Percentiles rank a stretch among this genome's conserved stretches.
Conservation (phyloP, 2,113 vertebrate species). For the Epinephelus cyanopodus region DNA sequence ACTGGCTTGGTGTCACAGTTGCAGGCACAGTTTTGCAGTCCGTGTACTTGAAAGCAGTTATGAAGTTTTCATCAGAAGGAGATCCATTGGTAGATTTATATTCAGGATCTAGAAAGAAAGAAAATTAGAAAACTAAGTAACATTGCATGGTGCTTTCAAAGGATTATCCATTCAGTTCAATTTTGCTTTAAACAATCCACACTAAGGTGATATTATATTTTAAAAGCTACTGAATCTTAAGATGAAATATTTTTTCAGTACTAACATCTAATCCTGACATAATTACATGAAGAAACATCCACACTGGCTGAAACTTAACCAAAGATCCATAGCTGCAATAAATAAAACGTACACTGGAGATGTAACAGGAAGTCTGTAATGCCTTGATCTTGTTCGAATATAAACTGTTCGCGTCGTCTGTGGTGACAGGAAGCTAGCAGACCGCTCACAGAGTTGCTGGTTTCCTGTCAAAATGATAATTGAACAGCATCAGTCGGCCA, state of each 20-base stretch:
- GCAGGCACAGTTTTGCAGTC: slow-evolving; percentile 1
- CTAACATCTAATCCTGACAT: not conserved
- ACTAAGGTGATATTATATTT: not conserved
- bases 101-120: slow-evolving; percentile 32
- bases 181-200: not conserved
- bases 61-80: not conserved
- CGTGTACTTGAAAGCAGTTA: slow-evolving; percentile 18
- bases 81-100: slow-evolving; percentile 24
- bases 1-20: slow-evolving; percentile 6
- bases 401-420: slow-evolving; percentile 1
- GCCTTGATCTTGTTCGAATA: slow-evolving; percentile 20
- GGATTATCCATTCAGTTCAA: not conserved
- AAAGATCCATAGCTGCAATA: not conserved
- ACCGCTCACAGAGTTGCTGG: slow-evolving; percentile 42
- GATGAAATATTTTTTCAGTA: not conserved
- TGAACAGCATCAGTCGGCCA: slow-evolving; percentile 39
- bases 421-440: slow-evolving; percentile 69
- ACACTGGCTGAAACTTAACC: not conserved
- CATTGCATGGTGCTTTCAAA: not conserved
- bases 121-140: not conserved
- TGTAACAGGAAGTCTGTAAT: slow-evolving; percentile 44
- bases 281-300: not conserved
- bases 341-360: slow-evolving; percentile 14
- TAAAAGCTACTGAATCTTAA: not conserved
- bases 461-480: slow-evolving; percentile 73